Evolutionary conservation across 2,888 invertebrate genomes (phyloP), one percentile per base, ranked within the genome.

Genomic region (Andricus quercusramuli): DNA sequence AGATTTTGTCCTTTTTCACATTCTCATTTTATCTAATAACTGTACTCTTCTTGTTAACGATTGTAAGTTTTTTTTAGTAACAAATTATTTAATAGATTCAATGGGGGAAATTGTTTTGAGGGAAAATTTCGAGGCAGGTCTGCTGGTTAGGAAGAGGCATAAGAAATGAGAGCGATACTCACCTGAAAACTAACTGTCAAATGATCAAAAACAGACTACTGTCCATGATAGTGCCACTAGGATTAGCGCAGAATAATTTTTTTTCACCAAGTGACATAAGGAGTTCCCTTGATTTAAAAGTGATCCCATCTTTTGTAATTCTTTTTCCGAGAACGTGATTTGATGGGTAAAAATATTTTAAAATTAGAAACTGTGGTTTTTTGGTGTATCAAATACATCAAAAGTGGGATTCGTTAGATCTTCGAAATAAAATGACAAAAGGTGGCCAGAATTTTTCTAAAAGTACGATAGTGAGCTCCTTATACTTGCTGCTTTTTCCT

Each of bases 181-280:
- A 59, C 51, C 47, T 47, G 32, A 47, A 70, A 70, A 70, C 32
- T 74, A 51, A 56, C 32, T 59, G 74, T 74, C 74, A 37, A 74
- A 74, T 32, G 64, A 74, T 74, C 74, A 74, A 74, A 70, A 70
- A 74, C 64, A 64, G 29, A 70, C 51, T 70, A 51, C 70, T 74
- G 56, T 74, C 56, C 74, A 74, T 74, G 29, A 74, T 74, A 74
- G 74, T 74, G 74, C 74, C 74, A 74, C 51, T 74, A 74, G 74
- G 29, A 51, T 74, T 56, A 51, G 29, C 47, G 32, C 32, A 74
- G 74, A 74, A 56, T 74, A 74, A n/a, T 68, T 44, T 56, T 51
- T 51, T 59, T 59, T 22, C 59, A 59, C 59, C 8, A 22, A 11
- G n/a, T 59, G 4, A 11, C 13, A 59, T 22, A 22, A 59, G 22